Conservation (phyloP, 2,797 vertebrate species). For the Gymnocypris eckloni region DNA sequence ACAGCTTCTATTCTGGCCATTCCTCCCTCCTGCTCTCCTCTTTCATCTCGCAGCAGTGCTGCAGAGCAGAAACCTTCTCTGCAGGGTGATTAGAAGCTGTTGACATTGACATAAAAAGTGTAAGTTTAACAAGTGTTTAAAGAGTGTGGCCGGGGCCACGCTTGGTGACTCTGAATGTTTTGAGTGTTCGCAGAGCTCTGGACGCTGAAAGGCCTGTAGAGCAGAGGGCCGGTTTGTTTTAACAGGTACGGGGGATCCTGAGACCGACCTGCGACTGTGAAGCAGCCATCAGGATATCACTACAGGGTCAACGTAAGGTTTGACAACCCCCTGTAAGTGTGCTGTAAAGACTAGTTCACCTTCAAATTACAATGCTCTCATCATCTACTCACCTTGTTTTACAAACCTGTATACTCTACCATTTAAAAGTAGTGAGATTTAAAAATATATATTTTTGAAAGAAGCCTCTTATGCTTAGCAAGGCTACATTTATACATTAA, state of each 20-base stretch:
- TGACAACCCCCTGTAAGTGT: neutral
- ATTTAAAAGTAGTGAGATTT: no score
- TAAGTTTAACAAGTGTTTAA: conserved; percentile 83
- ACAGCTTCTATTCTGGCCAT: conserved; percentile 38
- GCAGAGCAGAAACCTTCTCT: conserved; percentile 71
- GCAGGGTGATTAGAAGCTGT: conserved; percentile 77
- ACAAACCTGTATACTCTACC: neutral
- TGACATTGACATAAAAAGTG: conserved; percentile 78
- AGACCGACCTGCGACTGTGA: conserved; percentile 10
- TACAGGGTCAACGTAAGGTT: conserved; percentile 42
- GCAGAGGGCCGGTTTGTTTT: conserved; percentile 55
- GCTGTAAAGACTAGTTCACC: neutral
- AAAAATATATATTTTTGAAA: neutral
- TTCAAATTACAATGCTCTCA: neutral
- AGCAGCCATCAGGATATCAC: conserved; percentile 35
- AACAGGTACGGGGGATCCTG: conserved; percentile 26
- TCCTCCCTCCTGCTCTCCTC: conserved; percentile 27
- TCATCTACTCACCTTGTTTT: neutral
- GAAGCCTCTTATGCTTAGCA: neutral
- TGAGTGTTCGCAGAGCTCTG: conserved; percentile 76
- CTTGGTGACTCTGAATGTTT: conserved; percentile 79
- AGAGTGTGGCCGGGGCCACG: conserved; percentile 76
- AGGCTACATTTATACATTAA: neutral
- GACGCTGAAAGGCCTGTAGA: conserved; percentile 55
- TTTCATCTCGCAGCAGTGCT: conserved; percentile 56